Evolutionary conservation across 1,140 invertebrate species (phyloP).

Genomic region (Drosophila dunni): DNA sequence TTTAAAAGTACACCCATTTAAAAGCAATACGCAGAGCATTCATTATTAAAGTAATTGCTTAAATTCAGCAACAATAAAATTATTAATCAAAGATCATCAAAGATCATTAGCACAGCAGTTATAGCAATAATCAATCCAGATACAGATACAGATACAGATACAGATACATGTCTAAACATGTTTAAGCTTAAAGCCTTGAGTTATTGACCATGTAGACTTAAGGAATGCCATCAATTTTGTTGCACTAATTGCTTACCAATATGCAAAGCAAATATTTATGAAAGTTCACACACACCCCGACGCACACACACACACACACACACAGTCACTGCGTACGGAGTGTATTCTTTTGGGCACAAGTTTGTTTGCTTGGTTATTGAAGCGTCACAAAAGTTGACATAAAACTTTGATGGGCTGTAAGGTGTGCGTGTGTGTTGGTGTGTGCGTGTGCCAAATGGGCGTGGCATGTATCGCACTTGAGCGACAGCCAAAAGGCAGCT

Average conservation of each 20-base stretch:
- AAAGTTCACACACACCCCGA: slow-evolving; percentile 5
- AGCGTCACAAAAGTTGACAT: slow-evolving; percentile 44
- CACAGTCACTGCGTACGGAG: neutral
- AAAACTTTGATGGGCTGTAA: slow-evolving; percentile 39
- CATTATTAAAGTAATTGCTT: neutral
- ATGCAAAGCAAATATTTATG: slow-evolving; percentile 37
- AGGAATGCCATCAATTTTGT: slow-evolving; percentile 41
- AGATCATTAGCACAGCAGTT: neutral
- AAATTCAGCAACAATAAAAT: slow-evolving; percentile 7
- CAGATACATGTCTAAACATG: neutral
- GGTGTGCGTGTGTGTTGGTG: neutral
- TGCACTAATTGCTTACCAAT: slow-evolving; percentile 55
- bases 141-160: no score
- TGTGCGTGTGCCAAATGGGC: slow-evolving; percentile 16
- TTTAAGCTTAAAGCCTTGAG: neutral
- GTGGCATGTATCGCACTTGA: slow-evolving; percentile 39
- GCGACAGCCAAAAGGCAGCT: slow-evolving; percentile 57
- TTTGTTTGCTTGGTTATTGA: slow-evolving; percentile 46
- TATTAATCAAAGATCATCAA: slow-evolving; percentile 11
- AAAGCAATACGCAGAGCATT: neutral
- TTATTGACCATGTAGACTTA: slow-evolving; percentile 25
- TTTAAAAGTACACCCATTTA: no score
- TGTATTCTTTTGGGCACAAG: slow-evolving; percentile 17
- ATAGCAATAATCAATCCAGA: neutral
- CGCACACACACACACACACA: neutral